Conservation (phyloP, 2,888 invertebrate genomes). For the Drosophila tripunctata region DNA sequence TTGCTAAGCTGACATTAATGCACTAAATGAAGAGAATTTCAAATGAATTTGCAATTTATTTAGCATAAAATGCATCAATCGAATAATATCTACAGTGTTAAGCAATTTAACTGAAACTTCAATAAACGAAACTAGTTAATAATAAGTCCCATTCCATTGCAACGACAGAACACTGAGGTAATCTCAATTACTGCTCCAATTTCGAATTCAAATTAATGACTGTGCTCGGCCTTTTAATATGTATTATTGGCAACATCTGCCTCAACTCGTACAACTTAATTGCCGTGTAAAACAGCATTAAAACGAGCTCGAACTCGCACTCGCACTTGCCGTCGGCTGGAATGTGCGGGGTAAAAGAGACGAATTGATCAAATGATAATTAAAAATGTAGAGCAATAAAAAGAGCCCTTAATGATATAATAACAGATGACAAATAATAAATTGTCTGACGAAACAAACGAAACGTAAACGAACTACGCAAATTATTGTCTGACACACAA, state of each 20-base stretch:
- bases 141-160: not conserved
- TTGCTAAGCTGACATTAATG: too few species aligned
- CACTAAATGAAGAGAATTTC: conserved; percentile 26
- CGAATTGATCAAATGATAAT: conserved; percentile 73
- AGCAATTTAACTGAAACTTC: not conserved
- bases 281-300: conserved; percentile 65
- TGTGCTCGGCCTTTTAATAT: conserved; percentile 7
- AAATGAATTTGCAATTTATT: conserved; percentile 35
- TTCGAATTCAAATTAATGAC: conserved; percentile 46
- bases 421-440: conserved; percentile 80
- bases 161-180: conserved; percentile 10
- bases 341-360: conserved; percentile 1
- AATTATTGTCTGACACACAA: conserved; percentile 52
- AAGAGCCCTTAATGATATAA: conserved; percentile 74
- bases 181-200: conserved; percentile 31
- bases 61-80: conserved; percentile 1
- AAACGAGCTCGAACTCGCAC: conserved; percentile 42
- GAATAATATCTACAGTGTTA: not conserved
- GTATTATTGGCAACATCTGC: conserved; percentile 40
- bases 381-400: conserved; percentile 68
- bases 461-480: conserved; percentile 60
- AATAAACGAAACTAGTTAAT: conserved; percentile 5
- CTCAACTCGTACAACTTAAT: conserved; percentile 59
- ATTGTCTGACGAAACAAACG: conserved; percentile 45
- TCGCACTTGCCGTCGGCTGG: too few species aligned